Evolutionary conservation across 2,113 vertebrate genomes (phyloP).

Genomic region (Campylomormyrus numenius): DNA sequence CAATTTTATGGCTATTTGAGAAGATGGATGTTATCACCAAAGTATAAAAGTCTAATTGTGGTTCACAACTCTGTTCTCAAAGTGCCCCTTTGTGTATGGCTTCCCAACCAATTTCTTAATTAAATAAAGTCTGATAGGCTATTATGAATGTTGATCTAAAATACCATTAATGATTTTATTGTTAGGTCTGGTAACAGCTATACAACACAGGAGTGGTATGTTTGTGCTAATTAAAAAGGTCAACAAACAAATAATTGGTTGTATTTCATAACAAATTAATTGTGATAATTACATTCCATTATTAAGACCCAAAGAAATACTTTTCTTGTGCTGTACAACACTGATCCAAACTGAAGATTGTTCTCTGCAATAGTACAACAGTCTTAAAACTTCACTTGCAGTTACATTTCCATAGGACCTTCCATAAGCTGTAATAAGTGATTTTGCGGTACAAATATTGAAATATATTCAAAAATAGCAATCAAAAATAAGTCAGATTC

Average conservation of each 20-base stretch:
- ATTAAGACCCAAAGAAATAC: neutral
- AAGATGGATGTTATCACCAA: neutral
- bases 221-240: neutral
- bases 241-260: neutral
- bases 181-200: neutral
- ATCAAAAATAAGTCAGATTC: neutral
- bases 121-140: neutral
- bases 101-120: neutral
- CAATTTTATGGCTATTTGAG: conserved; percentile 7
- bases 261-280: neutral
- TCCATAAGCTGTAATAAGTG: neutral
- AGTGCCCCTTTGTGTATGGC: neutral
- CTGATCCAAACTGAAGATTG: neutral
- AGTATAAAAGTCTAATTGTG: conserved; percentile 1
- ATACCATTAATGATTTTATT: neutral
- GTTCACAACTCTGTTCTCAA: neutral
- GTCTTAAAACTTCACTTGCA: neutral
- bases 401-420: neutral
- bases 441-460: neutral
- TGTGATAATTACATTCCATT: neutral
- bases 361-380: neutral
- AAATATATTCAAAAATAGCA: neutral
- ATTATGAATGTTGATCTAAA: neutral
- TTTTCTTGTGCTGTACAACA: neutral
- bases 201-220: neutral